Percentiles rank a stretch among this genome's conserved stretches.
Evolutionary conservation across 2,113 vertebrate genomes (phyloP).

Genomic region (Amphilophus citrinellus): DNA sequence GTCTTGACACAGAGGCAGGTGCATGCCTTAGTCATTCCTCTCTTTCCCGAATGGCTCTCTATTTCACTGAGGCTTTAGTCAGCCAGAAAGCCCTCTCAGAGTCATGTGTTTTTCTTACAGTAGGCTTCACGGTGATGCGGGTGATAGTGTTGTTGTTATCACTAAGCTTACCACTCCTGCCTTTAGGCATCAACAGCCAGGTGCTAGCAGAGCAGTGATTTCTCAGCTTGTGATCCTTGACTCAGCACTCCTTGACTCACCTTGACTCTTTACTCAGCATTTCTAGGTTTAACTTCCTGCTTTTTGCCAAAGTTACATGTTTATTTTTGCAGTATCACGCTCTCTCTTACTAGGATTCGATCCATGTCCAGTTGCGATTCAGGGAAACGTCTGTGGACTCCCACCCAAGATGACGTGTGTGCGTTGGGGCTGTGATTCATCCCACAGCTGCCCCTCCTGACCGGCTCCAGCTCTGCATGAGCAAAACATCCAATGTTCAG

Average conservation of each 20-base stretch:
- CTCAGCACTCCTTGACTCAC: neutral
- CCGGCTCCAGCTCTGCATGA: slow-evolving; percentile 41
- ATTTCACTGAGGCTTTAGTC: slow-evolving; percentile 46
- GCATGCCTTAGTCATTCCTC: slow-evolving; percentile 75
- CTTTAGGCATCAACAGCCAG: slow-evolving; percentile 47
- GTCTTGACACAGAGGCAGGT: slow-evolving; percentile 77
- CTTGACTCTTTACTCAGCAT: slow-evolving; percentile 59
- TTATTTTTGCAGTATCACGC: slow-evolving; percentile 15
- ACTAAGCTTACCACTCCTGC: slow-evolving; percentile 46
- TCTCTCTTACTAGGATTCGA: slow-evolving; percentile 21
- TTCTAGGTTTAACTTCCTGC: slow-evolving; percentile 31
- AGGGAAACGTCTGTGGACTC: slow-evolving; percentile 36
- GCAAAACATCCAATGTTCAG: slow-evolving; percentile 35
- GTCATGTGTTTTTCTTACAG: slow-evolving; percentile 63
- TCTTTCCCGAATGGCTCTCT: slow-evolving; percentile 45
- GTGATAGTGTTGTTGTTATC: slow-evolving; percentile 63
- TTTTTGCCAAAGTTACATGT: neutral
- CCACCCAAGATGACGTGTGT: slow-evolving; percentile 55
- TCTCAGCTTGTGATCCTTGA: neutral
- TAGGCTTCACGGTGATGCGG: slow-evolving; percentile 16
- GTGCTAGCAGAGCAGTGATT: slow-evolving; percentile 21
- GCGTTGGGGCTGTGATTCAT: slow-evolving; percentile 58
- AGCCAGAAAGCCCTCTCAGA: slow-evolving; percentile 41
- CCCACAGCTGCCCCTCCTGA: slow-evolving; percentile 63
- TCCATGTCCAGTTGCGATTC: slow-evolving; percentile 38